phyloP scores from a whole-genome alignment of 1,140 invertebrate species.

The Oedothorax gibbosus region DNA sequence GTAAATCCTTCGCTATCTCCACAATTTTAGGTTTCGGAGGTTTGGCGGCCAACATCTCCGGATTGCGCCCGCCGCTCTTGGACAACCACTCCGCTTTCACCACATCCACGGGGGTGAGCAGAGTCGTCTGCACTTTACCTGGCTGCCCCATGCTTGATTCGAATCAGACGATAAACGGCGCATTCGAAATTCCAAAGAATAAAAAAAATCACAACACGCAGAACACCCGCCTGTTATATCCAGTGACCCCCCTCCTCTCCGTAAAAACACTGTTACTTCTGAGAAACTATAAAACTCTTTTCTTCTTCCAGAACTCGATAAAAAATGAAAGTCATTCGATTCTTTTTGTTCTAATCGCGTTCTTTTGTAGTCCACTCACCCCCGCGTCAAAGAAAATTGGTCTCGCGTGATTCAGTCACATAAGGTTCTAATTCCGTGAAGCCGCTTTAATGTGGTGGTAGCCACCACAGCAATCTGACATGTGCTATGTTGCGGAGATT shows the following conservation, averaged over 20 bases:
- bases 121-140: slow-evolving; percentile 50
- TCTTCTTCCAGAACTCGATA: neutral
- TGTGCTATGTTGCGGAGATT: slow-evolving; percentile 33
- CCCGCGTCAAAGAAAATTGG: slow-evolving; percentile 26
- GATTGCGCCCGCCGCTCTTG: slow-evolving; percentile 21
- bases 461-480: neutral
- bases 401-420: slow-evolving; percentile 42
- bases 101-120: slow-evolving; percentile 58
- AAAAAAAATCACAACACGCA: too few species aligned
- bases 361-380: slow-evolving; percentile 38
- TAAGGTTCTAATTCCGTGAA: slow-evolving; percentile 15
- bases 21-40: slow-evolving; percentile 38
- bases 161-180: slow-evolving; percentile 11
- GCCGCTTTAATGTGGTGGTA: neutral
- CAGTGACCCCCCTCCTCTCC: neutral
- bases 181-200: slow-evolving; percentile 9
- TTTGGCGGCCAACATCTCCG: slow-evolving; percentile 19
- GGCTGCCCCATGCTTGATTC: slow-evolving; percentile 50
- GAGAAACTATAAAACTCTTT: slow-evolving; percentile 5
- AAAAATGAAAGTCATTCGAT: slow-evolving; percentile 9
- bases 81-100: slow-evolving; percentile 57
- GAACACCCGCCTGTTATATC: too few species aligned
- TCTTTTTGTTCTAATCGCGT: neutral
- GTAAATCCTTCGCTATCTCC: slow-evolving; percentile 66
- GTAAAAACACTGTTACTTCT: neutral